Base-by-base conservation (phyloP, 1,140 invertebrate genomes). In the Acyrthosiphon pisum region DNA sequence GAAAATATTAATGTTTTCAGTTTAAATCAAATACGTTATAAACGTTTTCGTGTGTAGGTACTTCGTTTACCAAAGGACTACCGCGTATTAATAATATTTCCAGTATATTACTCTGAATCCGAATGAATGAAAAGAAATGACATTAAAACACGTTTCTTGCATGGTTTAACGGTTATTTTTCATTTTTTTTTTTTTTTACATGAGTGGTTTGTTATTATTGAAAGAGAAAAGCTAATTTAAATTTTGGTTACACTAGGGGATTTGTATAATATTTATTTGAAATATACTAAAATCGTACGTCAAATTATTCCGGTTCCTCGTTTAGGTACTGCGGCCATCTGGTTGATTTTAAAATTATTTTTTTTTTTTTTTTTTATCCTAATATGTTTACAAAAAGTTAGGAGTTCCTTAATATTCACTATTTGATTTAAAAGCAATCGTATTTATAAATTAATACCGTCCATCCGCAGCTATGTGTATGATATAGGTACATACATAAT, bases 191-290 rank as follows among this genome's bases (percentile, higher is more conserved):
- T 48, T 90, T 60, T 60, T 90, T 35, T 89, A 89, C 87, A 68
- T 37, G 89, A 68, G 89, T 90, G 11, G 53, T 90, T 60, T 68
- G 89, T 90, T 90, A 68, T 90, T 90, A 90, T 90, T 68, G 53
- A 90, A 90, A 90, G 89, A 90, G 89, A 68, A 68, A 90, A 90
- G 89, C 56, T 90, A 90, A 90, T 90, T 90, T 90, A 90, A 90
- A 90, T 68, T 90, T 90, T 90, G 23, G 89, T 68, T 90, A 90
- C 56, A 37, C 48, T 26, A 14, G 26, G 89, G 56, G 53, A 68
- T 90, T 44, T 53, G 50, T 89, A 68, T 90, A 90, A 44, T 90
- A 90, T 90, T 68, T 90, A 90, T 68, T 68, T 90, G 89, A 90
- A 68, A 68, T 60, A 30, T 68, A 68, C 56, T 6, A 68, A 90